Base-by-base conservation (phyloP, 1,140 invertebrate species). In the Maconellicoccus hirsutus region DNA sequence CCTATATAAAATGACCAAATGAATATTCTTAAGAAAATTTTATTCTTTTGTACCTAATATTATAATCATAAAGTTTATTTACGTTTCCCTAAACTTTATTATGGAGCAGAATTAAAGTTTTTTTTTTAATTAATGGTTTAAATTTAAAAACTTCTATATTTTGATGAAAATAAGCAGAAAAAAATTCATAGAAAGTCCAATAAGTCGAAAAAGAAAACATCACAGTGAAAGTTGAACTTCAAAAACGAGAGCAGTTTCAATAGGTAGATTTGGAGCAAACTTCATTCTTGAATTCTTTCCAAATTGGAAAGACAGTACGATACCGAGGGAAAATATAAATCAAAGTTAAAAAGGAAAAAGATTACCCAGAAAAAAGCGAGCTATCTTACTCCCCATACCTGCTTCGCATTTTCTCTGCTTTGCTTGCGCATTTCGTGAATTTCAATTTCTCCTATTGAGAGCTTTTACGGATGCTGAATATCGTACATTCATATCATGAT, bases 321-420 rank as follows among this genome's bases (percentile, higher is more conserved):
- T 66, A 66, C 61, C 61, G 25, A 66, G 61, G 61, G 61, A 66
- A 66, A 66, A 66, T 66, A 66, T 66, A 66, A 66, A 66, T 66
- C 61, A 66, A 66, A 66, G 61, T 66, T 66, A 66, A 66, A 66
- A 26, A 66, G 61, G 61, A 66, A 66, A 66, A 66, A 66, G 61
- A 66, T 66, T 66, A 66, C 61, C 25, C 22, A 19, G 61, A 23
- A 19, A 66, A 66, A 66, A 66, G 2, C 22, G 21, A 66, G 61
- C 61, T 66, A 66, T 66, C 61, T 66, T 16, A 8, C 21, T 25
- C 61, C 61, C 61, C 25, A 25, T 26, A 66, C 61, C 61, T 66
- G 61, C 61, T 66, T 66, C 61, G 10, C 8, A 25, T 8, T 66
- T 66, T 66, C 61, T 19, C 61, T 26, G 4, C 25, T 66, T 66